Percentiles rank a stretch among this genome's conserved stretches.
Conservation (phyloP, 1,140 invertebrate species). For the Rhynchophorus ferrugineus region DNA sequence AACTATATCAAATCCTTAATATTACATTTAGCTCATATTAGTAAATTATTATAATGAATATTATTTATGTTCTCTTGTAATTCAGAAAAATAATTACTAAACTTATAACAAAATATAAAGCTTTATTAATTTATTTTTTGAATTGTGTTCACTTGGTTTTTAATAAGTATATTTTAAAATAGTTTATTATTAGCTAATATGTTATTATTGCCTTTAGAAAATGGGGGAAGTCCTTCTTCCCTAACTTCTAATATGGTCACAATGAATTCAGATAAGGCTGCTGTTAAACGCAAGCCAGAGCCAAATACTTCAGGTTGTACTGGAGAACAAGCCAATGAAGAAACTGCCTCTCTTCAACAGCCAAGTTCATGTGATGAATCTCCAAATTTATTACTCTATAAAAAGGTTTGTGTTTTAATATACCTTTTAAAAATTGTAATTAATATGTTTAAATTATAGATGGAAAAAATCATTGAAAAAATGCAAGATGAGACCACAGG, state of each 20-base stretch:
- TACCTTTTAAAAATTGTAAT: neutral
- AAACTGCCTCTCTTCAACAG: conserved; percentile 26
- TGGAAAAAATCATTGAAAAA: conserved; percentile 91
- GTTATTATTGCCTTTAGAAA: conserved; percentile 18
- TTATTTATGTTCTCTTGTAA: no score
- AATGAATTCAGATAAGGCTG: conserved; percentile 47
- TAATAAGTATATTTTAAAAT: no score
- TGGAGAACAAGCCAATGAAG: conserved; percentile 32
- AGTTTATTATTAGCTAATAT: no score
- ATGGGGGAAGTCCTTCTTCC: conserved; percentile 33
- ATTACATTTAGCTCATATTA: no score
- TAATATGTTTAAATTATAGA: conserved; percentile 52
- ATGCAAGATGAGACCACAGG: conserved; percentile 94
- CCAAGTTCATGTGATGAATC: conserved; percentile 43
- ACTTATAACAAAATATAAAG: no score
- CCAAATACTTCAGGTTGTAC: conserved; percentile 36
- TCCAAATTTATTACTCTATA: conserved; percentile 56
- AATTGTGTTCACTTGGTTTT: no score
- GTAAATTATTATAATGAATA: no score
- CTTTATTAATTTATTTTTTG: no score
- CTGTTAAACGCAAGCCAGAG: conserved; percentile 41
- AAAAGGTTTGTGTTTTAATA: conserved; percentile 44
- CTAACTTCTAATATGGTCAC: conserved; percentile 43
- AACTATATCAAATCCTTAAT: no score
- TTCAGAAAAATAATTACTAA: no score